Evolutionary conservation across 2,113 vertebrate species (phyloP), one percentile per base, ranked within the genome.

Genomic region (Eurystomus gularis): DNA sequence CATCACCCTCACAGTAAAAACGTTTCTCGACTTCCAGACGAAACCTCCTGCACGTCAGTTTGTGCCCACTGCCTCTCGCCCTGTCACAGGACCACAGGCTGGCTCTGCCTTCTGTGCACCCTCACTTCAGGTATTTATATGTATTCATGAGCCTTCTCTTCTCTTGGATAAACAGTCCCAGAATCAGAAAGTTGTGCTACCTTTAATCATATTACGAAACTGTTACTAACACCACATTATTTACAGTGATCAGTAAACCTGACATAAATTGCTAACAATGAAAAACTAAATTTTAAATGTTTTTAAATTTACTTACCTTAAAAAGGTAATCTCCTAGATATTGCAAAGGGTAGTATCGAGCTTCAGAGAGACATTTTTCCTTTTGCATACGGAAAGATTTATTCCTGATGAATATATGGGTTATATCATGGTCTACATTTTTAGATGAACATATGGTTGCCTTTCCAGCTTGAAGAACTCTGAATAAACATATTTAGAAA

Each of bases 401-500:
- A 61, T 97, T 97, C 95, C 91, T 95, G 31, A 97, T 92, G 94
- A 99, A 98, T 75, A 99, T 95, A 83, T 99, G 99, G 90, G 99
- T 99, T 95, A 99, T 49, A 75, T 65, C 60, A n/a, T 35, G 69
- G 86, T 96, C 80, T 42, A 95, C 91, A 66, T 94, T 95, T 92
- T 97, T 94, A 87, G 88, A 82, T 91, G 97, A 93, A 97, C 97
- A 98, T 49, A 99, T 86, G 71, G 96, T 97, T 86, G 99, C 99
- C 49, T 97, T 98, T 84, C 99, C 99, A 97, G 99, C 99, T 89
- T 98, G 97, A 57, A 99, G 97, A 94, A 99, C 97, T 97, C 99
- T 99, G 96, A 89, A 96, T 58, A 95, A 97, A 97, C 68, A 93
- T 57, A 96, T 93, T 87, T 61, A 23, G 52, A 93, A 85, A 96